Evolutionary conservation across 2,113 vertebrate genomes (phyloP), one percentile per base, ranked within the genome.

Genomic region (Cyanoderma ruficeps): DNA sequence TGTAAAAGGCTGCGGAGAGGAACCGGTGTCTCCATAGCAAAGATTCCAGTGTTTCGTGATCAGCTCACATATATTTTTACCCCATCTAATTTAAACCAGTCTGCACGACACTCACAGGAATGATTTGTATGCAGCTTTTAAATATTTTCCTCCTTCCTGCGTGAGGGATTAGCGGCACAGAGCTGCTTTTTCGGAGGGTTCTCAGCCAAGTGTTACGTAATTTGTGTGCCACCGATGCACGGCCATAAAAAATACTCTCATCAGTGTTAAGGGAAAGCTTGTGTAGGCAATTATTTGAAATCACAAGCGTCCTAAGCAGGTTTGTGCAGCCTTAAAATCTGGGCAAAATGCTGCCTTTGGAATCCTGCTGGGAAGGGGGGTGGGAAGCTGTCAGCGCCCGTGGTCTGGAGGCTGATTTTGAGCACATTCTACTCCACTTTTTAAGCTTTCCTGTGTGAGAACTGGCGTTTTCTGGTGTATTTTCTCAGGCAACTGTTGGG

Each of bases 81-180:
- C 82, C 78, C 31, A 0, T 74, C 94, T 95, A 81, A 92, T 95
- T 93, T 81, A 86, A 95, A 93, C 20, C 82, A 83, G 87, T 67
- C 85, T 93, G 93, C 87, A 55, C 4, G 47, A 23, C 52, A 6
- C 90, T 80, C 30, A 3, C 82, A 53, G 90, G 87, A 74, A 21
- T 67, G 85, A 94, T 89, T 86, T 90, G 88, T 80, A n/a, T 93
- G 92, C 79, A 59, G 93, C 93, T 81, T 80, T 86, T 18, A 70
- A 94, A 80, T 90, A 85, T 92, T 94, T 83, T 47, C 39, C 76
- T 71, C 53, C 53, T 57, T 77, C 86, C 91, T 72, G 87, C 49
- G 15, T 70, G 91, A 68, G 87, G 76, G 85, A 90, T 64, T 11
- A 79, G 94, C 18, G 7, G 69, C 87, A n/a, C 7, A 24, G 93